These are phyloP conservation scores for Caenorhabditis parvicauda DNA, from an alignment of 2,888 invertebrate genomes.

Conservation along the genomic window DNA sequence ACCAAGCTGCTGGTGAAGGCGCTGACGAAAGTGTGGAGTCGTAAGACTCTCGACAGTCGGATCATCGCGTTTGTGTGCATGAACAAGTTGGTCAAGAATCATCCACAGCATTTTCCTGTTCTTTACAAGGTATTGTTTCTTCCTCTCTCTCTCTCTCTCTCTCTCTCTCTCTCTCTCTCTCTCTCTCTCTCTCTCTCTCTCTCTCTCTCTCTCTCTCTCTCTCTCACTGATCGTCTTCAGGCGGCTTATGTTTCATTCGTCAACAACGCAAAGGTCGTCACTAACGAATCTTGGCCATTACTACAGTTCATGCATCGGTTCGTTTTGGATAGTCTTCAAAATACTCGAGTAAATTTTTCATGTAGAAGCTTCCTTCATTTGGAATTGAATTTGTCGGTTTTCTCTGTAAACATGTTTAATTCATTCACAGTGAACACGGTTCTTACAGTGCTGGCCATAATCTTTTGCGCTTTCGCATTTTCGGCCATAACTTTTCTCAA, in stretches of 20 bases:
- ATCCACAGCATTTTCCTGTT: conserved; percentile 35
- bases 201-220: too few species aligned
- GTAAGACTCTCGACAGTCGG: conserved; percentile 50
- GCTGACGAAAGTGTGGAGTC: conserved; percentile 50
- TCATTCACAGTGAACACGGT: too few species aligned
- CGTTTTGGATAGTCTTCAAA: neutral
- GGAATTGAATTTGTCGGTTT: too few species aligned
- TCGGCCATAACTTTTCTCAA: too few species aligned
- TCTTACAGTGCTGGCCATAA: too few species aligned
- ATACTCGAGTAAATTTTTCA: neutral
- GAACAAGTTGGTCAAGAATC: conserved; percentile 34
- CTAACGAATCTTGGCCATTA: conserved; percentile 47
- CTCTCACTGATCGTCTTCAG: conserved; percentile 25
- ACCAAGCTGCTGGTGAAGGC: conserved; percentile 47
- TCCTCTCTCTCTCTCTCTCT: neutral
- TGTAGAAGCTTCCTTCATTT: too few species aligned
- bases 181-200: too few species aligned
- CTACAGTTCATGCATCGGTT: conserved; percentile 47
- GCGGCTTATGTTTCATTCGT: conserved; percentile 57
- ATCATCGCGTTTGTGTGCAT: conserved; percentile 52
- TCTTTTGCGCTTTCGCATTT: too few species aligned
- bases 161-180: neutral
- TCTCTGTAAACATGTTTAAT: too few species aligned
- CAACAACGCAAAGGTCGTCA: conserved; percentile 49
- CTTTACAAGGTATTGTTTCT: conserved; percentile 32